phyloP scores from a whole-genome alignment of 2,113 vertebrate genomes.

The Uria lomvia region DNA sequence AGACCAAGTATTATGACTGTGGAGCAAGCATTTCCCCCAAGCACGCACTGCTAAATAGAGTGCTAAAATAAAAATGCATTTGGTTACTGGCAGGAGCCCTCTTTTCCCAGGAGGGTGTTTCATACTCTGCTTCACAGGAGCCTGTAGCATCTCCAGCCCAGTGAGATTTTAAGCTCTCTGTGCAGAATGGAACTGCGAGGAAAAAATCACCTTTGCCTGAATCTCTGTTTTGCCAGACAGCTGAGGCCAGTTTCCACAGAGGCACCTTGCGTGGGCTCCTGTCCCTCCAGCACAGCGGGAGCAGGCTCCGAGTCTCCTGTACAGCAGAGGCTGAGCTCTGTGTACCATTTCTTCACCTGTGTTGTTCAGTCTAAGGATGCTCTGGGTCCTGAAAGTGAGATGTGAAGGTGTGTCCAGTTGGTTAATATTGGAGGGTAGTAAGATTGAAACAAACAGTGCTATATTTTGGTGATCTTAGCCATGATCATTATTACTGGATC shows the following conservation, averaged over 20 bases:
- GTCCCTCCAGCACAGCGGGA: background rate
- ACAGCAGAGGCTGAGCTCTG: background rate
- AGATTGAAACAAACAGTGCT: background rate
- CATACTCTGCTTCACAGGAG: background rate
- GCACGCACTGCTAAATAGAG: background rate
- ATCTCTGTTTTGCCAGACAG: background rate
- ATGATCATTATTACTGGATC: background rate
- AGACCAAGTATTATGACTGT: background rate
- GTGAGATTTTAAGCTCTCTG: background rate
- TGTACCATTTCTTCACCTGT: rapidly evolving
- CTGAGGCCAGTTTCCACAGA: background rate
- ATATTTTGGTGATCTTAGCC: background rate
- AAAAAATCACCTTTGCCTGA: background rate
- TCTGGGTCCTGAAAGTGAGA: background rate
- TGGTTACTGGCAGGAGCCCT: background rate
- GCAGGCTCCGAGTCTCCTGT: background rate
- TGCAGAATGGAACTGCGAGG: background rate
- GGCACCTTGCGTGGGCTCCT: background rate
- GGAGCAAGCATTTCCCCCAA: background rate
- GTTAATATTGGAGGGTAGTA: background rate
- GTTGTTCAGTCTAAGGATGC: background rate
- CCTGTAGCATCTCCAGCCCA: background rate
- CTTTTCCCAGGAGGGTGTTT: background rate
- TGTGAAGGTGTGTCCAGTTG: background rate
- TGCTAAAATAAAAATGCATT: background rate